Conservation (phyloP, 53 echinoderm and acorn worm species). For the Crossaster papposus region DNA sequence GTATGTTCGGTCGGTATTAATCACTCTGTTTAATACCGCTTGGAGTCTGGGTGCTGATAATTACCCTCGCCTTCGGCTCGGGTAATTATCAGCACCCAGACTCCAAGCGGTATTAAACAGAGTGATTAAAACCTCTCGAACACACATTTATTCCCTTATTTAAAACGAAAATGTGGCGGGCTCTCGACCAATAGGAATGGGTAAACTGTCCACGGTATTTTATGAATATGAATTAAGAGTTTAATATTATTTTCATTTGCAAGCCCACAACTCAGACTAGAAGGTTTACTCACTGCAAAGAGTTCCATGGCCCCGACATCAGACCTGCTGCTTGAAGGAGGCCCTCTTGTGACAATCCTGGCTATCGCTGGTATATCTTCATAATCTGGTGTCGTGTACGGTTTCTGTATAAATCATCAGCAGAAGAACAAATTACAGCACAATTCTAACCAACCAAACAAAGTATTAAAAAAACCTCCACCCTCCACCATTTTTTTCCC, state of each 20-base stretch:
- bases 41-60: no score
- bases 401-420: conserved; percentile 61
- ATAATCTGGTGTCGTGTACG: conserved; percentile 68
- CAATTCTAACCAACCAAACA: not conserved
- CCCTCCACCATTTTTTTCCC: not conserved
- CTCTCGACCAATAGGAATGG: no score
- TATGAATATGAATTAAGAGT: no score
- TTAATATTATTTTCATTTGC: not conserved
- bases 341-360: conserved; percentile 87
- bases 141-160: no score
- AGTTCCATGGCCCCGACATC: conserved; percentile 84
- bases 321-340: conserved; percentile 70
- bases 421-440: not conserved
- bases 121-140: no score
- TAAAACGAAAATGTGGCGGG: no score
- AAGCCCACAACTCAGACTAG: not conserved
- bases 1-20: no score
- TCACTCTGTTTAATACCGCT: no score
- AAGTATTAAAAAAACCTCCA: not conserved
- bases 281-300: conserved; percentile 56
- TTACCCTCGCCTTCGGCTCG: no score
- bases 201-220: no score
- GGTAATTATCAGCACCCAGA: no score
- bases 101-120: no score
- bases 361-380: conserved; percentile 92